These are phyloP conservation scores for Boloria selene DNA, from an alignment of 2,888 invertebrate species.

Conservation along the genomic window DNA sequence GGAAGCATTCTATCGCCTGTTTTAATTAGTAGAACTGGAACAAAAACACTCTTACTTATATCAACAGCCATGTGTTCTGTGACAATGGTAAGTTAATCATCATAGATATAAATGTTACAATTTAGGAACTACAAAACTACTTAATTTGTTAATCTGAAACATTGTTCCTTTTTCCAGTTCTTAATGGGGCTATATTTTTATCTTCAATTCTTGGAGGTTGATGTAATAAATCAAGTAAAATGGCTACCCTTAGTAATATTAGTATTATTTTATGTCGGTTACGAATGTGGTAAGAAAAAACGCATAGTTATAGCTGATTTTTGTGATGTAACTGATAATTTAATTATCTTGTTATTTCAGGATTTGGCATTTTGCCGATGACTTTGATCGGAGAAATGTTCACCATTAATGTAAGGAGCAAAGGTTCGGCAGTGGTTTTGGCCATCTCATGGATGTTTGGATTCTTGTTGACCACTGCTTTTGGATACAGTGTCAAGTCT, in stretches of 20 bases:
- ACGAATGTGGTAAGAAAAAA: conserved; percentile 51
- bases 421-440: conserved; percentile 40
- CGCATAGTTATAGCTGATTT: neutral
- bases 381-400: conserved; percentile 45
- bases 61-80: conserved; percentile 29
- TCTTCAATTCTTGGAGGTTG: conserved; percentile 39
- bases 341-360: conserved; percentile 29
- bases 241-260: conserved; percentile 55
- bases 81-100: conserved; percentile 31
- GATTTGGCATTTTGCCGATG: conserved; percentile 43
- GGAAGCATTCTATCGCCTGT: conserved; percentile 27
- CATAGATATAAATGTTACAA: no score
- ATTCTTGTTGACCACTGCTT: conserved; percentile 39
- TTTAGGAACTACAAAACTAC: no score
- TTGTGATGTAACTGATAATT: neutral
- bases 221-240: conserved; percentile 39
- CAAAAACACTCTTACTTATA: conserved; percentile 26
- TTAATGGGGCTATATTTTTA: conserved; percentile 54
- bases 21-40: conserved; percentile 32
- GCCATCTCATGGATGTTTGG: conserved; percentile 38
- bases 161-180: conserved; percentile 35
- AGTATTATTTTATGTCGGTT: conserved; percentile 51
- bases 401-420: conserved; percentile 42
- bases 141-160: no score
- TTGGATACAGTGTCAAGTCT: conserved; percentile 42